Evolutionary conservation across 1,140 invertebrate species (phyloP).

Genomic region (Ceratitis capitata): DNA sequence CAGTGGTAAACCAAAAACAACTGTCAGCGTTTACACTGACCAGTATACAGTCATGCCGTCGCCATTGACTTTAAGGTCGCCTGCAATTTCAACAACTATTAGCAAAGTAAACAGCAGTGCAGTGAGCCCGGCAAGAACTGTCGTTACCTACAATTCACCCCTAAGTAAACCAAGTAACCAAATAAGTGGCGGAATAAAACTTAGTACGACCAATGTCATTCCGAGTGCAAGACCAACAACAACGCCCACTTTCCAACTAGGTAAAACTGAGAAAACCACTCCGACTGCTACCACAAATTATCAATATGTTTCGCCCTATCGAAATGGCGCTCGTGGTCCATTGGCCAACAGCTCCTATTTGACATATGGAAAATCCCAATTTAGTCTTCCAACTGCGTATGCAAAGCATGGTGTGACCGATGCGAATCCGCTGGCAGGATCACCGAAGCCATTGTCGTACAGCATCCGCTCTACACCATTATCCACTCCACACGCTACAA

Average conservation of each 20-base stretch:
- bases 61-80: not conserved
- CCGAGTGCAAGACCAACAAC: not conserved
- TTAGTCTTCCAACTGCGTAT: not conserved
- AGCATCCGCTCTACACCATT: not conserved
- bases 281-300: not conserved
- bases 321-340: not conserved
- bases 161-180: not conserved
- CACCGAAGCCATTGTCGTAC: not conserved
- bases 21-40: not conserved
- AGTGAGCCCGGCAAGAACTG: too few species aligned
- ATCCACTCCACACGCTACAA: not conserved
- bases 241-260: too few species aligned
- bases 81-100: not conserved
- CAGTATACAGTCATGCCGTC: not conserved
- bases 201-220: not conserved
- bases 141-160: too few species aligned
- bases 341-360: not conserved
- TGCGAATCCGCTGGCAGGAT: not conserved
- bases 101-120: not conserved
- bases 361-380: not conserved
- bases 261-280: too few species aligned
- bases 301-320: constrained; percentile 22
- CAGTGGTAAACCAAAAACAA: not conserved
- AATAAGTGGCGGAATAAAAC: not conserved
- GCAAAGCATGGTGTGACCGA: not conserved